phyloP scores from a whole-genome alignment of 1,140 invertebrate genomes.

The Platyscapa corneri region DNA sequence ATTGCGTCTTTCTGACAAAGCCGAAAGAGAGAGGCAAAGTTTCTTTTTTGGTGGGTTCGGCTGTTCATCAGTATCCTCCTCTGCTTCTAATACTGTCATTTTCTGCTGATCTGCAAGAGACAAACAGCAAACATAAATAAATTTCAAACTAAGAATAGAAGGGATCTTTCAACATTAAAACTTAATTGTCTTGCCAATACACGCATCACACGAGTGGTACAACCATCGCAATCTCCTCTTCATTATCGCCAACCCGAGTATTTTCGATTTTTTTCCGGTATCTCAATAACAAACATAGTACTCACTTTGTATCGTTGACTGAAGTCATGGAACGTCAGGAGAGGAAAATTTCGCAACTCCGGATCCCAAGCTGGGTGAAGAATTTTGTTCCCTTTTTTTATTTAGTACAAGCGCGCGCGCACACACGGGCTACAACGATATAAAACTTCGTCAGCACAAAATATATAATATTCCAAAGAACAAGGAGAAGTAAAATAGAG shows the following conservation, averaged over 20 bases:
- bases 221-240: neutral
- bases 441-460: too few relatives aligned
- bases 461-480: neutral
- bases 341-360: conserved; percentile 10
- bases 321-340: conserved; percentile 50
- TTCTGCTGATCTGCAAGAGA: conserved; percentile 70
- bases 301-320: conserved; percentile 44
- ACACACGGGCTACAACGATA: too few relatives aligned
- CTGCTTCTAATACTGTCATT: conserved; percentile 75
- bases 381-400: neutral
- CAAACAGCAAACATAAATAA: neutral
- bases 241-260: neutral
- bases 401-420: neutral
- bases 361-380: conserved; percentile 13
- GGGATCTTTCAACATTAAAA: neutral
- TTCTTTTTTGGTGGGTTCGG: conserved; percentile 72
- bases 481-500: neutral
- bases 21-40: conserved; percentile 70
- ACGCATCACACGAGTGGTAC: neutral
- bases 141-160: neutral
- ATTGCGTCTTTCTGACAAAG: conserved; percentile 57
- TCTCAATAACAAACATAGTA: neutral
- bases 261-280: neutral
- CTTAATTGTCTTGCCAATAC: conserved; percentile 4
- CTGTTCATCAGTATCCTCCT: conserved; percentile 73